phyloP scores from a whole-genome alignment of 1,140 invertebrate genomes.

The Drosophila seguyi region DNA sequence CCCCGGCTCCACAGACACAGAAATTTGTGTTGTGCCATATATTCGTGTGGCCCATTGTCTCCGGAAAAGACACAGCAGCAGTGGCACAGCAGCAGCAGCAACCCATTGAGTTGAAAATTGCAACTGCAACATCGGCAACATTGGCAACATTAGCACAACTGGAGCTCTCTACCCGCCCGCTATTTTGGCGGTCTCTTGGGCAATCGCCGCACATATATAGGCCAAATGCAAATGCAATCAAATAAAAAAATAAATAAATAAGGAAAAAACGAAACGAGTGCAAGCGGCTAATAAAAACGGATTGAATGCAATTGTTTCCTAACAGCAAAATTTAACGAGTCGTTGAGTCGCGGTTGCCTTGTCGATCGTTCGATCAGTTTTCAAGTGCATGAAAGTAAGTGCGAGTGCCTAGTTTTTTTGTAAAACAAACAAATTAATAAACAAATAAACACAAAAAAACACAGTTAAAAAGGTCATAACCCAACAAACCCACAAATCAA shows the following conservation, averaged over 20 bases:
- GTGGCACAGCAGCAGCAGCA: conserved; percentile 25
- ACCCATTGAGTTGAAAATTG: conserved; percentile 10
- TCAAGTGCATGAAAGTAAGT: conserved; percentile 44
- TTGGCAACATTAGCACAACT: conserved; percentile 46
- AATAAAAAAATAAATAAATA: conserved; percentile 16
- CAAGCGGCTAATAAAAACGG: conserved; percentile 46
- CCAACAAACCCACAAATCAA: conserved; percentile 38
- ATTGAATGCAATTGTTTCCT: conserved; percentile 61
- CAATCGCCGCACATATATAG: conserved; percentile 46
- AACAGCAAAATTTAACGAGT: conserved; percentile 47
- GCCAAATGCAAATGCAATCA: conserved; percentile 62
- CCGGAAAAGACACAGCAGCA: conserved; percentile 16
- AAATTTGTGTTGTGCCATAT: conserved; percentile 53
- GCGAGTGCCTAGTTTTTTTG: conserved; percentile 26
- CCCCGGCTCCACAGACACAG: conserved; percentile 9
- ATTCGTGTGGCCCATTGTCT: conserved; percentile 64
- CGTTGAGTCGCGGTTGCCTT: conserved; percentile 45
- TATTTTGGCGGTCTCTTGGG: conserved; percentile 72
- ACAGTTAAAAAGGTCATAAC: conserved; percentile 37
- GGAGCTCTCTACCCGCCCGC: conserved; percentile 64
- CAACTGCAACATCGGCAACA: conserved; percentile 32
- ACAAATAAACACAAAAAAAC: not conserved
- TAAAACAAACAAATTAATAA: conserved; percentile 4
- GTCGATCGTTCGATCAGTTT: conserved; percentile 13
- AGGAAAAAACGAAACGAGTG: conserved; percentile 27